Conservation (phyloP, 2,113 vertebrate species). For the Hydrolagus affinis region DNA sequence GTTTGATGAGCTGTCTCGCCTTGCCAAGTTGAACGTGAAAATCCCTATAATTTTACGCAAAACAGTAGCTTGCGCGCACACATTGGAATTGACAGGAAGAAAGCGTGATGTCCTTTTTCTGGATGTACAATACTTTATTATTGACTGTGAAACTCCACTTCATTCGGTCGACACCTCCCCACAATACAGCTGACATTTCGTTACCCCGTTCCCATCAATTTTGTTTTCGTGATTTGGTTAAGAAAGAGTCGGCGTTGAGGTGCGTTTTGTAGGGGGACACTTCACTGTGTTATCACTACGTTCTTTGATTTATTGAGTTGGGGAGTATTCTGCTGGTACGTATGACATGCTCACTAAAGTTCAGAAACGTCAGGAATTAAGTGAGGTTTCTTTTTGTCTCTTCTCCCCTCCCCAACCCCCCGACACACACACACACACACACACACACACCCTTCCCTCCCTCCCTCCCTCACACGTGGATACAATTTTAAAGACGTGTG, state of each 20-base stretch:
- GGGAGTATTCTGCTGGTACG: neutral
- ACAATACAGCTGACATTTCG: neutral
- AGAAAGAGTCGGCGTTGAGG: neutral
- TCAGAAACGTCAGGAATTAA: neutral
- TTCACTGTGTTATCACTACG: neutral
- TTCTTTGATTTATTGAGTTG: neutral
- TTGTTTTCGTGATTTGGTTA: neutral
- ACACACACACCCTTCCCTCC: too few relatives aligned
- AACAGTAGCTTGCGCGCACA: neutral
- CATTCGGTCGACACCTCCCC: neutral
- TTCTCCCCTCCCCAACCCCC: too few relatives aligned
- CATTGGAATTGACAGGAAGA: neutral
- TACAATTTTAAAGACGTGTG: neutral
- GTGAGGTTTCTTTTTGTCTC: neutral
- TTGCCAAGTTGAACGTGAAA: neutral
- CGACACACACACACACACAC: too few relatives aligned
- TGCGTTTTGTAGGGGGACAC: neutral
- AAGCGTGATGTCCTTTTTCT: neutral
- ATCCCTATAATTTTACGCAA: neutral
- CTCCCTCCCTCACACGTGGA: too few relatives aligned
- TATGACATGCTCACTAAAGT: neutral
- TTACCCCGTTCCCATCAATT: neutral
- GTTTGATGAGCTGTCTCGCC: neutral
- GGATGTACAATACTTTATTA: neutral
- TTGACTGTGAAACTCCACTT: neutral